Conservation (phyloP, 2,888 invertebrate genomes). For the Drosophila meridionalis region DNA sequence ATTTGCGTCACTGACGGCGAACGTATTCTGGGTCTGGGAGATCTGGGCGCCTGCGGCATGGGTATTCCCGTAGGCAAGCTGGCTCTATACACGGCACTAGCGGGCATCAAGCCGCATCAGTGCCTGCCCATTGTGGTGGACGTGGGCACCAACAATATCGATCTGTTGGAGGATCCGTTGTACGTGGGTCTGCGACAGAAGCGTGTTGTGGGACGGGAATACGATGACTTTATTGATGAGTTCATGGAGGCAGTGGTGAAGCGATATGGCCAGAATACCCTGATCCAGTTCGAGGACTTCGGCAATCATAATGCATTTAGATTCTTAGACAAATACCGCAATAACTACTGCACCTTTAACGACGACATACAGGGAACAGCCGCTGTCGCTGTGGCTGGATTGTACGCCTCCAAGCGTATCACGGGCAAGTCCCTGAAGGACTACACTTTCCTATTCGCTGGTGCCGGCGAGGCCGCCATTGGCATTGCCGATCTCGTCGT, state of each 20-base stretch:
- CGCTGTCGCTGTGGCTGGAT: constrained; percentile 96
- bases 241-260: constrained; percentile 97
- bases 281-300: constrained; percentile 98
- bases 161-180: constrained; percentile 95
- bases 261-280: constrained; percentile 93
- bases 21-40: constrained; percentile 97
- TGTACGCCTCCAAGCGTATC: constrained; percentile 86
- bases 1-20: constrained; percentile 99
- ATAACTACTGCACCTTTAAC: constrained; percentile 98
- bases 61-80: constrained; percentile 99
- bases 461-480: constrained; percentile 95
- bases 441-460: constrained; percentile 95
- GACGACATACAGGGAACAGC: constrained; percentile 99
- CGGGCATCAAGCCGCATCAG: constrained; percentile 98
- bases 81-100: constrained; percentile 97
- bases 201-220: constrained; percentile 92
- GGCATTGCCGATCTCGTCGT: constrained; percentile 96
- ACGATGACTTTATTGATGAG: constrained; percentile 97
- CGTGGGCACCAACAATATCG: constrained; percentile 97
- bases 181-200: constrained; percentile 97
- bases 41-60: constrained; percentile 97
- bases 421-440: constrained; percentile 91
- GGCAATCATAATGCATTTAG: constrained; percentile 98
- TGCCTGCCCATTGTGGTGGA: constrained; percentile 97
- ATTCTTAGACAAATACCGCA: constrained; percentile 94